These are phyloP conservation scores for Oscheius sp. DNA, from an alignment of 2,888 invertebrate genomes.

Conservation along the genomic window DNA sequence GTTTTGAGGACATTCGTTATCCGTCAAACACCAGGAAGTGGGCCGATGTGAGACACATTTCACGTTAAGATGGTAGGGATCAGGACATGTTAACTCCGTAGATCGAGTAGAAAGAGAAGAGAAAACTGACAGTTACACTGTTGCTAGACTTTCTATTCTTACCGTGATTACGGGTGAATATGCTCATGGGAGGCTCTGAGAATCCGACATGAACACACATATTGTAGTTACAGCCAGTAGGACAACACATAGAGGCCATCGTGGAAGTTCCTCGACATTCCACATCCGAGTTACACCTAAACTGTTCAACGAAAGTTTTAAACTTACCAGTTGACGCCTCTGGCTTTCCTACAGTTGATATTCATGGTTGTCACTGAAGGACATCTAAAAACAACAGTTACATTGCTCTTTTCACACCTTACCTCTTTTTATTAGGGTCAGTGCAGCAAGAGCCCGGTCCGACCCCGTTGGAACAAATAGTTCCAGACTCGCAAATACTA, in stretches of 20 bases:
- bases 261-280: conserved; percentile 50
- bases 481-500: conserved; percentile 47
- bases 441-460: conserved; percentile 51
- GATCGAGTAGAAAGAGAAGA: conserved; percentile 7
- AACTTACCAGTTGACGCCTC: conserved; percentile 51
- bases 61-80: conserved; percentile 44
- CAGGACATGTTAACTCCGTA: conserved; percentile 36
- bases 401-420: neutral
- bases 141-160: neutral
- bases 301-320: neutral
- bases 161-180: conserved; percentile 26
- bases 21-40: conserved; percentile 47
- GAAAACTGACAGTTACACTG: conserved; percentile 19
- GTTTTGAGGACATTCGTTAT: conserved; percentile 44
- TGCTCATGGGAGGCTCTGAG: conserved; percentile 6
- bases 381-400: conserved; percentile 31
- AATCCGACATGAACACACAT: conserved; percentile 54
- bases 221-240: conserved; percentile 56
- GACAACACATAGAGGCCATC: conserved; percentile 53
- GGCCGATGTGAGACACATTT: conserved; percentile 39
- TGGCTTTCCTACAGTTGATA: conserved; percentile 50
- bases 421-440: conserved; percentile 38
- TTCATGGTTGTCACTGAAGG: conserved; percentile 46
- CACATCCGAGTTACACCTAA: conserved; percentile 48
- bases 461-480: conserved; percentile 46